phyloP scores from a whole-genome alignment of 1,140 invertebrate species.

The Polypedilum pembai region DNA sequence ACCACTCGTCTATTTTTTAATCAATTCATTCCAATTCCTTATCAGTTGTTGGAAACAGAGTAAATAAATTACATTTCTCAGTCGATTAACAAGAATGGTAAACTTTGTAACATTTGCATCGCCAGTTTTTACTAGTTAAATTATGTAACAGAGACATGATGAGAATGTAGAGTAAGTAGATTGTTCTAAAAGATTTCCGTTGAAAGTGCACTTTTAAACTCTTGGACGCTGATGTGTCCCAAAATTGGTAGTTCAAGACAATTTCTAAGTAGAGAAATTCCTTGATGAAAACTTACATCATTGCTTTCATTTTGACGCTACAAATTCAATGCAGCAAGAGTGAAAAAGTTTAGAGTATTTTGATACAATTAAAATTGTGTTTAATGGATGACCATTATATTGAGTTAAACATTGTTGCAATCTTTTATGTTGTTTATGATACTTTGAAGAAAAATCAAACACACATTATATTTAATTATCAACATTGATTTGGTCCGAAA shows the following conservation, averaged over 20 bases:
- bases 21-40: not conserved
- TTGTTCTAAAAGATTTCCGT: not conserved
- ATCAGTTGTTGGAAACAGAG: not conserved
- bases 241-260: not conserved
- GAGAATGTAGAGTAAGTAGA: not conserved
- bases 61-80: not conserved
- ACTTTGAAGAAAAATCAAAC: too few species aligned
- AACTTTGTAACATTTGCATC: not conserved
- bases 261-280: not conserved
- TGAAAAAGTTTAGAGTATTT: too few species aligned
- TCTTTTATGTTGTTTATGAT: too few species aligned
- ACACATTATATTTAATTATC: too few species aligned
- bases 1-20: conserved; percentile 2
- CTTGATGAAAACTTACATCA: not conserved
- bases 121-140: not conserved
- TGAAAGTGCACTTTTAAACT: not conserved
- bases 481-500: too few species aligned
- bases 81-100: not conserved
- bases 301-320: not conserved
- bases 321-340: not conserved
- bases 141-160: not conserved
- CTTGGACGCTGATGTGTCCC: not conserved
- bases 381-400: too few species aligned
- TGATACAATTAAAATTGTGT: too few species aligned
- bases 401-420: too few species aligned